Base-by-base conservation (phyloP, 2,888 invertebrate genomes). In the Sialis lutaria region DNA sequence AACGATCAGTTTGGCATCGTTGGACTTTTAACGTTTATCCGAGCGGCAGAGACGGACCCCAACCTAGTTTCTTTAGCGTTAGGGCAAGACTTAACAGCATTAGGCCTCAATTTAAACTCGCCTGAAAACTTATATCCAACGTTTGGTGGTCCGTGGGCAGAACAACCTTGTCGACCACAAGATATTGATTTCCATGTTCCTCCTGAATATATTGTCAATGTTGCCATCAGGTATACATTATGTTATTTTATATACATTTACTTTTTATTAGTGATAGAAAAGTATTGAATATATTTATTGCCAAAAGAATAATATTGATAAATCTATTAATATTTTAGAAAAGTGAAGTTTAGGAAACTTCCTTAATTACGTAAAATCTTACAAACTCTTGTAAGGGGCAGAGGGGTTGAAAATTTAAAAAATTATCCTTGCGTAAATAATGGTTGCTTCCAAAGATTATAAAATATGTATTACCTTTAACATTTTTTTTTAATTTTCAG, bases 1-100 rank as follows among this genome's bases (percentile, higher is more conserved):
- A 89, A 87, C 58, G 98, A 99, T 71, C 98, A 98, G 72, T 98
- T 95, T 67, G 98, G 98, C 58, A 97, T 99, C 74, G 95, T 97
- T 55, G 98, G 98, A 43, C 76, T 99, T 57, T 73, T 99, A 67
- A 93, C 97, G 56, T 97, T 97, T 70, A 95, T 99, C 57, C 78
- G 96, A 63, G 93, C 95, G 53, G 93, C 96, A 52, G 97, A 98
- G 70, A 87, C 91, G 49, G 95, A 97, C 70, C 93, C 91, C 47
- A 92, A 92, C 68, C 75, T 98, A 60, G 93, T 96, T 55, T 90
- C 93, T 50, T 69, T 99, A 63, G 96, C 97, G 50, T 77, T 98
- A 60, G 98, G 98, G 53, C 93, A 93, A 68, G 98, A 98, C 70
- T 76, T 98, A 62, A 98, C 97, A 52, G 92, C 95, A 53, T 76